These are phyloP conservation scores for Parotia lawesii DNA, from an alignment of 2,113 vertebrate species.

Conservation along the genomic window DNA sequence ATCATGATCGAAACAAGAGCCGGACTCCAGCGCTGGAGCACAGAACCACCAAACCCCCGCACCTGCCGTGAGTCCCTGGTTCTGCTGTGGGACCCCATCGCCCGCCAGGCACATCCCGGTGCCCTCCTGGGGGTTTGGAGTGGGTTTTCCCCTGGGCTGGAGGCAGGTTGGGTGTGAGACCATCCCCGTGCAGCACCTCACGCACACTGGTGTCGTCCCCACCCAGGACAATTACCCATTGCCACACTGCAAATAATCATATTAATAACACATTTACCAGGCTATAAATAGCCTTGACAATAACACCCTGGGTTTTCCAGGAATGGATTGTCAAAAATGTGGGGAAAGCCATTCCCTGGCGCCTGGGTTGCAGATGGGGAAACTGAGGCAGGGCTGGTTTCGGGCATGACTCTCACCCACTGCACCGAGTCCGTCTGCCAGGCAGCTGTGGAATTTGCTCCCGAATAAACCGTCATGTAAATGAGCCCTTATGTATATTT, in stretches of 20 bases:
- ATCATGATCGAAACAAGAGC: slow-evolving; percentile 36
- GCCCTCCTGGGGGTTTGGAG: not conserved
- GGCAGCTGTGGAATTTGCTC: slow-evolving; percentile 54
- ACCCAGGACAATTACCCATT: not conserved
- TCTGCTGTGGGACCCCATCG: accelerated
- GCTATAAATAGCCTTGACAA: slow-evolving; percentile 44
- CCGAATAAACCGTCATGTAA: slow-evolving; percentile 41
- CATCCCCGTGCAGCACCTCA: not conserved
- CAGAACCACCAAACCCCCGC: not conserved
- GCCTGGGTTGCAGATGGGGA: not conserved
- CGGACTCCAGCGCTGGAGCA: not conserved
- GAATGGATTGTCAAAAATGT: not conserved
- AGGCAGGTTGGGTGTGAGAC: not conserved
- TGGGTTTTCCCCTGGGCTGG: not conserved
- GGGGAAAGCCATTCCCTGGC: not conserved
- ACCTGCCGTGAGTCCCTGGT: accelerated
- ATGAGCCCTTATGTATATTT: slow-evolving; percentile 54
- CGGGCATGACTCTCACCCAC: not conserved
- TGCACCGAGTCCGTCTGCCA: not conserved
- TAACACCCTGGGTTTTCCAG: slow-evolving; percentile 47
- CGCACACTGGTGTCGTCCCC: not conserved
- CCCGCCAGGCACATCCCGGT: not conserved
- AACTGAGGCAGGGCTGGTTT: slow-evolving; percentile 42
- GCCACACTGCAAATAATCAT: not conserved
- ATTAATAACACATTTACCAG: not conserved